Evolutionary conservation across 2,888 invertebrate species (phyloP), one percentile per base, ranked within the genome.

Genomic region (Cheilosia scutellata): DNA sequence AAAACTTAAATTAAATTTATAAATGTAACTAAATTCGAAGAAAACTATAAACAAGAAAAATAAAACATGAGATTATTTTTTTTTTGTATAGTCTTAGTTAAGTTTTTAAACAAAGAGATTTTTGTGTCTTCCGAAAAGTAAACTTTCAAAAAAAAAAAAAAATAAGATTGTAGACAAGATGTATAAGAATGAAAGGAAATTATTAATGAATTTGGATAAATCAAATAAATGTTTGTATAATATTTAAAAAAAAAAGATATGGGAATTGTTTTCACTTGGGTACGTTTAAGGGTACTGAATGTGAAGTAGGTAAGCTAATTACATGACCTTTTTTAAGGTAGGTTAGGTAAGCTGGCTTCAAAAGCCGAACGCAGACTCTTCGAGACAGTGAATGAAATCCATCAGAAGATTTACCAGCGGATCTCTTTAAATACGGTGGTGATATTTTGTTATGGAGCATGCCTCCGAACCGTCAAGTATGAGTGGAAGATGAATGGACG

Each of bases 221-320:
- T 80, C 47, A 76, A 84, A 80, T 84, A 84, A 84, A 84, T 84
- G 84, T 84, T 84, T 84, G 84, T 80, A 84, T 80, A 47, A 76
- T 65, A 70, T 68, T 60, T 58, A 51, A 63, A 70, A 63, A 58
- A 66, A 33, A 57, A 11, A 42, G n/a, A n/a, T n/a, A n/a, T 2
- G 37, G 25, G 2, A 20, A 1, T n/a, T 5, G 33, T 51, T 49
- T 55, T 37, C 7, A 13, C 4, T 16, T 2, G 0, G 29, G 31
- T 55, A 16, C 55, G 1, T 20, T 53, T 9, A 16, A 20, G 31
- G 13, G 7, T 29, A 27, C 2, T 1, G 4, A 9, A 13, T 20
- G 4, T 7, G 37, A 1, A 37, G 37, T 1, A 4, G 37, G 11
- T 33, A 27, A 51, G 25, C 37, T 0, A 42, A 13, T 9, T 1